Base-by-base conservation (phyloP, 2,797 vertebrate genomes). In the Oreonectes daqikongensis region DNA sequence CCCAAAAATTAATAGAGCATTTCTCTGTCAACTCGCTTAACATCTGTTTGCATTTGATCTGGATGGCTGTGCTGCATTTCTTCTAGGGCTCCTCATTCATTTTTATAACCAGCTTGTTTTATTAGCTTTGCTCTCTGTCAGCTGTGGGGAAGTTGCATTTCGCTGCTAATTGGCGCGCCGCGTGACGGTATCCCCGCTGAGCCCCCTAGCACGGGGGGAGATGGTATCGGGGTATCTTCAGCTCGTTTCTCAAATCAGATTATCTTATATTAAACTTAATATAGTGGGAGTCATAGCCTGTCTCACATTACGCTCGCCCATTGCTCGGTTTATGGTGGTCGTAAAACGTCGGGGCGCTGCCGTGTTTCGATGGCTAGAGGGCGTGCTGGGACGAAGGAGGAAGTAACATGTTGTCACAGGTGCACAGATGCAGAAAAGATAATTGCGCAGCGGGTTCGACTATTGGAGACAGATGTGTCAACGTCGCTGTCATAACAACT, bases 101-200 rank as follows among this genome's bases (percentile, higher is more conserved):
- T 83, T 83, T 85, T 78, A 79, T 79, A 79, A 81, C 71, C 80
- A 68, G 64, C 63, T 52, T 79, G 75, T 73, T 82, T 79, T 82
- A 79, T 81, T 84, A 74, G 73, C 69, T 72, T 74, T 77, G 67
- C 53, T 59, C 50, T 74, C 42, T 60, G 73, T 67, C 77, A 65
- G 71, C 69, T 77, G 70, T 78, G 70, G 71, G 80, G 75, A 67
- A 63, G 55, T 38, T 61, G 66, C 15, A 59, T 48, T 80, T 65
- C 46, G n/a, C 61, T 75, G 68, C 72, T 83, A 83, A 83, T 80
- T 80, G 84, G 69, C 44, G 24, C n/a, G 2, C 63, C 17, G 40
- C 30, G n/a, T 64, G 57, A 70, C 24, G 14, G 28, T 61, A 28
- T 67, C 24, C 77, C 77, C 44, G 22, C 74, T 42, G 69, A 46